Base-by-base conservation (phyloP, 2,888 invertebrate genomes). In the Hirtodrosophila duncani region DNA sequence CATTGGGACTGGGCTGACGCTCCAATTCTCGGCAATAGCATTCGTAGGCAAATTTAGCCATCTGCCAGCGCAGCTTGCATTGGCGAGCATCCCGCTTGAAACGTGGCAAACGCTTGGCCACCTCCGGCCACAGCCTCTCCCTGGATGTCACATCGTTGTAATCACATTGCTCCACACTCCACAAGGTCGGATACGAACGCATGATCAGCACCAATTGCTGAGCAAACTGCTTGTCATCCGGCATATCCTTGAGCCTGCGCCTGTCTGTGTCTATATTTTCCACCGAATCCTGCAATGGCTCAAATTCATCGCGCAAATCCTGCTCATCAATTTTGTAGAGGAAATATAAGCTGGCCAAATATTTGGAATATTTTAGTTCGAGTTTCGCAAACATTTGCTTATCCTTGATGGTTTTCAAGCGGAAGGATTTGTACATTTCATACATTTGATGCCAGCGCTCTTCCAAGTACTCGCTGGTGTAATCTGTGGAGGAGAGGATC, bases 361-460 rank as follows among this genome's bases (percentile, higher is more conserved):
- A 84, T 66, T 84, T 84, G 0, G 84, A 84, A 43, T 84, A 85
- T 36, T 84, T 84, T 0, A 84, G 48, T 48, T 84, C 84, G 1
- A 84, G 61, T 43, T 78, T 81, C 0, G 79, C 71, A 46, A 83
- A 72, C 2, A 55, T 67, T 2, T 46, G 58, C 17, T 72, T 63
- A 37, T 83, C 67, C 52, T 83, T 83, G 7, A 85, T 85, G 6
- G 71, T 75, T 56, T 84, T 84, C 1, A 84, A 59, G 3, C 84
- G 84, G 58, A 84, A 84, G 5, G 84, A 78, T 56, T 85, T 84
- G 50, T 85, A 84, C 83, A 84, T 84, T 59, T 84, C 84, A 37
- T 85, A 84, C 63, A 84, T 78, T 56, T 84, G 80, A 21, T 80
- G 67, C 84, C 84, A 84, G 10, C 84, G 84, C 9, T 83, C 84